Conservation (phyloP, 2,888 invertebrate species). For the Cylloceria caligata region DNA sequence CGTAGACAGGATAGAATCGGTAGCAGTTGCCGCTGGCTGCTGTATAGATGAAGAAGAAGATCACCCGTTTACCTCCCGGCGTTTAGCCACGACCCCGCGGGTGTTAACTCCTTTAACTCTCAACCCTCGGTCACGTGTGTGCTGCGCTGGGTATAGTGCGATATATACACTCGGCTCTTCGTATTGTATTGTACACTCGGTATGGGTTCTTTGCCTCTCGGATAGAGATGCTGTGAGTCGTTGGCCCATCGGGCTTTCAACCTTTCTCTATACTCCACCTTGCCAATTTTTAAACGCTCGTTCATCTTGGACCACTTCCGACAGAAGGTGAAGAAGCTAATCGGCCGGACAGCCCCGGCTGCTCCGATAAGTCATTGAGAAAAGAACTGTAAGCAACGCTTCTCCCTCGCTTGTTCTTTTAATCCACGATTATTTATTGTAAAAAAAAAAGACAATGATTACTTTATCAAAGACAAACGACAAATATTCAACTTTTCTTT, state of each 20-base stretch:
- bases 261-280: slow-evolving; percentile 34
- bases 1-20: slow-evolving; percentile 52
- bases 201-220: background rate
- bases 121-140: background rate
- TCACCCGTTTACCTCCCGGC: slow-evolving; percentile 41
- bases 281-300: slow-evolving; percentile 62
- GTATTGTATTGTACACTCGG: slow-evolving; percentile 17
- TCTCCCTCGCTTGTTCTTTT: background rate
- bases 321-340: slow-evolving; percentile 66
- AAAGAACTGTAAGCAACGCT: slow-evolving; percentile 8
- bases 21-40: slow-evolving; percentile 40
- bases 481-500: too few relatives aligned
- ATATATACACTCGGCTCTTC: background rate
- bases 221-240: slow-evolving; percentile 51
- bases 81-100: slow-evolving; percentile 21
- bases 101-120: slow-evolving; percentile 25
- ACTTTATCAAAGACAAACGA: too few relatives aligned
- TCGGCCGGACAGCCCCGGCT: slow-evolving; percentile 54
- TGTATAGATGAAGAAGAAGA: slow-evolving; percentile 42
- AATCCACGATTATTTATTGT: background rate
- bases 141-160: background rate
- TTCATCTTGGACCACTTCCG: slow-evolving; percentile 65
- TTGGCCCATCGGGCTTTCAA: slow-evolving; percentile 36
- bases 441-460: too few relatives aligned
- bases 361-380: slow-evolving; percentile 54